Percentiles rank a stretch among this genome's conserved stretches.
phyloP scores from a whole-genome alignment of 2,888 invertebrate species.

The Erebia ligea region DNA sequence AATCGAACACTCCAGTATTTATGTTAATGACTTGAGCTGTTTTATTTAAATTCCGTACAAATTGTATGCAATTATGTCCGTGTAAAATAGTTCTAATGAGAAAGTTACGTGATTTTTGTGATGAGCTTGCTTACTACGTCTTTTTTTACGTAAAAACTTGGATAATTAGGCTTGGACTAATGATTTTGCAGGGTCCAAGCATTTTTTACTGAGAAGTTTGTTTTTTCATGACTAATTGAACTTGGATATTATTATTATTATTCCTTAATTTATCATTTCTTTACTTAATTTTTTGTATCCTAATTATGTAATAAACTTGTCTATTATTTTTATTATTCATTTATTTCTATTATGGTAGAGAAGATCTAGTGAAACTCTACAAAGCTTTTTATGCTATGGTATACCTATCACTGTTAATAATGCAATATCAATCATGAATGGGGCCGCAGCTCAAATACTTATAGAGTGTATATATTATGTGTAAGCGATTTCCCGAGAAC shows the following conservation, averaged over 20 bases:
- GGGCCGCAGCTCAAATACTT: no score
- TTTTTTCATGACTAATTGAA: no score
- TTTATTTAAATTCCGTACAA: slow-evolving; percentile 37
- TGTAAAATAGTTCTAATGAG: slow-evolving; percentile 26
- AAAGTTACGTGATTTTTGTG: slow-evolving; percentile 30
- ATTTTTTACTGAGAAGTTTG: background rate
- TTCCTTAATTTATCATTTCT: no score
- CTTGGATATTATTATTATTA: no score
- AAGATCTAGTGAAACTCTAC: background rate
- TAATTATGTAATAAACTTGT: no score
- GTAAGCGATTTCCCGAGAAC: no score
- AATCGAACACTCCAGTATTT: slow-evolving; percentile 36
- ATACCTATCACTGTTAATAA: no score
- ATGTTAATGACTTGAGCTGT: slow-evolving; percentile 37
- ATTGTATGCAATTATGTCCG: slow-evolving; percentile 29
- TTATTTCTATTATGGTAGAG: background rate
- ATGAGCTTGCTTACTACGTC: slow-evolving; percentile 5
- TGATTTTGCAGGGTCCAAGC: slow-evolving; percentile 4
- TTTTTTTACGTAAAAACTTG: background rate
- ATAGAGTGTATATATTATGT: no score
- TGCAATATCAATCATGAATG: no score
- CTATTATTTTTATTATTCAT: no score
- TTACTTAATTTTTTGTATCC: no score
- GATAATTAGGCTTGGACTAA: background rate
- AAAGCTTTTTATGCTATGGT: no score